Percentiles rank a stretch among this genome's conserved stretches.
phyloP scores from a whole-genome alignment of 2,888 invertebrate species.

The Tetanocera ferruginea region DNA sequence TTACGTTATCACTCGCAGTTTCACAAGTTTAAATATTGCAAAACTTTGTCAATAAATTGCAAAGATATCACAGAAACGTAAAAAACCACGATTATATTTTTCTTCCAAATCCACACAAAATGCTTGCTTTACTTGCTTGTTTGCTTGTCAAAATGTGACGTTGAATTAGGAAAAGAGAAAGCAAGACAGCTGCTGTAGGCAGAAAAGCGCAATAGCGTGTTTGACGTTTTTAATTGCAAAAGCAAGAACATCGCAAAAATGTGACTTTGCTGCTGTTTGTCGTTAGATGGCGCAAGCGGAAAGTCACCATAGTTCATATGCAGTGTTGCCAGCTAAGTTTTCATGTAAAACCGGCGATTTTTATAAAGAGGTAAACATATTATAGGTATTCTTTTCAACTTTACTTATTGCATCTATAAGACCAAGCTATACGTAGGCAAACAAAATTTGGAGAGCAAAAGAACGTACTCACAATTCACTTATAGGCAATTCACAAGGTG shows the following conservation, averaged over 20 bases:
- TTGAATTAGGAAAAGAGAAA: neutral
- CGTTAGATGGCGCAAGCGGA: slow-evolving; percentile 27
- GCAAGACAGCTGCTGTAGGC: neutral
- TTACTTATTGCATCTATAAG: no score
- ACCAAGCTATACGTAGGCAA: no score
- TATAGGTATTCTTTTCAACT: no score
- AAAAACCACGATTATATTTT: slow-evolving; percentile 4
- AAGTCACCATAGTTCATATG: slow-evolving; percentile 1
- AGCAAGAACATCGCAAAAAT: neutral
- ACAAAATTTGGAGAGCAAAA: no score
- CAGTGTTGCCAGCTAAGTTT: no score
- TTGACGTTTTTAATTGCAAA: neutral
- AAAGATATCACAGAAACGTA: neutral
- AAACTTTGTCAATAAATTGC: slow-evolving; percentile 13
- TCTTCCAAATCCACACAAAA: neutral
- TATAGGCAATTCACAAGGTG: no score
- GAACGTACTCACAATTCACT: no score
- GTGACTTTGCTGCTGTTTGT: neutral
- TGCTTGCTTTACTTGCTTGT: no score
- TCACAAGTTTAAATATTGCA: neutral
- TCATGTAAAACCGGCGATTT: no score
- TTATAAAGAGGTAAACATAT: no score
- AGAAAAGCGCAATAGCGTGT: neutral
- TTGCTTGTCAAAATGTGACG: slow-evolving; percentile 17
- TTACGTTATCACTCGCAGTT: neutral